Conservation (phyloP, 2,797 vertebrate genomes). For the Micrastur ruficollis region DNA sequence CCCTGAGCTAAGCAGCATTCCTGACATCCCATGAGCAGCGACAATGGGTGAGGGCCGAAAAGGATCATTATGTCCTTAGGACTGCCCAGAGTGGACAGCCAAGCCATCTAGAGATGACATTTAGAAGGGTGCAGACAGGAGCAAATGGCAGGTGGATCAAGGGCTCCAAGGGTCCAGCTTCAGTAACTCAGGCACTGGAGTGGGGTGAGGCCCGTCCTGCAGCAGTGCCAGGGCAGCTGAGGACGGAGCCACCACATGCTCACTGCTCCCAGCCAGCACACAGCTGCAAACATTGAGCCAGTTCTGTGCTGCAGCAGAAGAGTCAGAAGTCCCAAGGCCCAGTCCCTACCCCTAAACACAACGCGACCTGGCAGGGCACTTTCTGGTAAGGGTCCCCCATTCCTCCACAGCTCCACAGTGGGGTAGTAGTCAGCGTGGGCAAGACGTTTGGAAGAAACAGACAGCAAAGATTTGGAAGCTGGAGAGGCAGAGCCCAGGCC, state of each 20-base stretch:
- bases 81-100: neutral
- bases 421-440: neutral
- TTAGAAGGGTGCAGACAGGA: neutral
- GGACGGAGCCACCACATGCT: neutral
- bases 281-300: neutral
- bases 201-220: neutral
- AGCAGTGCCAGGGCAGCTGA: neutral
- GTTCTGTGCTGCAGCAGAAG: neutral
- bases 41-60: neutral
- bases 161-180: neutral
- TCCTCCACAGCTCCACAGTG: neutral
- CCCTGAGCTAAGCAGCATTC: neutral
- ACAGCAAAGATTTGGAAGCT: neutral
- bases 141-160: neutral
- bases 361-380: neutral
- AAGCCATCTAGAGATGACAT: neutral
- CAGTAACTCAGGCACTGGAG: neutral
- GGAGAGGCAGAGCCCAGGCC: neutral
- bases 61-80: neutral
- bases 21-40: neutral
- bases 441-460: neutral
- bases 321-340: neutral
- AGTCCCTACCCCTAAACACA: neutral
- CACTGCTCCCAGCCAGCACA: neutral
- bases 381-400: neutral